These are phyloP conservation scores for Novumbra hubbsi DNA, from an alignment of 2,797 vertebrate species.

Conservation along the genomic window DNA sequence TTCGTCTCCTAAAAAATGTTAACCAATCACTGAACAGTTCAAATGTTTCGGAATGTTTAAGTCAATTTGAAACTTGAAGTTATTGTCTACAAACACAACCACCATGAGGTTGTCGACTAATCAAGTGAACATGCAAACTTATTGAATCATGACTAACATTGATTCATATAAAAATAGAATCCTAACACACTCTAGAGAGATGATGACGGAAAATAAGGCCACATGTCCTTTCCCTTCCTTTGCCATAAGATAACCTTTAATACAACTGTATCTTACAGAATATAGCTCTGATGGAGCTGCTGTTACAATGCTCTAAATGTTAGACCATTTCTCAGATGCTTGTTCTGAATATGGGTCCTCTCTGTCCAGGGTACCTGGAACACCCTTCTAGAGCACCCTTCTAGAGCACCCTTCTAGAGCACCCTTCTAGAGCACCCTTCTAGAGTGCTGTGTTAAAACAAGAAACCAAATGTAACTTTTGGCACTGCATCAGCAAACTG, in stretches of 20 bases:
- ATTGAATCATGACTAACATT: conserved; percentile 27
- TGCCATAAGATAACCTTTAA: conserved; percentile 19
- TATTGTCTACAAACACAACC: conserved; percentile 40
- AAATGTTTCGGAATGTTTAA: conserved; percentile 45
- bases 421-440: neutral
- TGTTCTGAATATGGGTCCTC: neutral
- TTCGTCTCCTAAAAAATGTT: conserved; percentile 19
- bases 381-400: neutral
- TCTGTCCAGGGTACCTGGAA: neutral
- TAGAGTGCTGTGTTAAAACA: neutral
- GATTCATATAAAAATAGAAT: conserved; percentile 62
- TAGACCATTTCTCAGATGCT: neutral
- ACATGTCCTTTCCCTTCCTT: conserved; percentile 54
- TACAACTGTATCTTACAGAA: neutral
- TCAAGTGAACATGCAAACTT: conserved; percentile 52
- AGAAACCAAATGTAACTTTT: neutral
- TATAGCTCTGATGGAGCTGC: neutral
- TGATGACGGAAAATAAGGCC: conserved; percentile 64
- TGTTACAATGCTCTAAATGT: neutral
- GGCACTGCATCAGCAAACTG: neutral
- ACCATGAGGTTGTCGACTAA: conserved; percentile 45
- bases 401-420: neutral
- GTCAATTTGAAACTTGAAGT: conserved; percentile 36
- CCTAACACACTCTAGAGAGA: conserved; percentile 40
- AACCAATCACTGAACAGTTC: conserved; percentile 36